Evolutionary conservation across 2,113 vertebrate genomes (phyloP), one percentile per base, ranked within the genome.

Genomic region (Tonatia bakeri): DNA sequence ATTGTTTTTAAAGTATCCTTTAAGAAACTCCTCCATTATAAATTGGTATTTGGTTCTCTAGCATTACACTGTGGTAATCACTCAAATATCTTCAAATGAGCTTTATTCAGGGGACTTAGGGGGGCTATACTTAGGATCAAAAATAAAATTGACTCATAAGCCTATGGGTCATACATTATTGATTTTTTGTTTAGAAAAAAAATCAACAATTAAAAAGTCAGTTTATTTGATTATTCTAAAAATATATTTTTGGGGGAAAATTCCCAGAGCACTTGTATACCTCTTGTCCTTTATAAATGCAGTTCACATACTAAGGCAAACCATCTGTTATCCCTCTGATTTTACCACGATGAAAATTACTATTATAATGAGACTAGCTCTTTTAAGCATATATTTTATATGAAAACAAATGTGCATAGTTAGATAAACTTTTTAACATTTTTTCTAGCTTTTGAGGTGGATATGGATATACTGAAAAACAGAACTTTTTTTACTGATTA

Each of bases 341-440:
- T 87, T 81, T 84, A 59, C 50, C 38, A 38, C 87, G 75, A 90
- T 94, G 80, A 95, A 96, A 96, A 97, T 52, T 90, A 76, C 33
- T 80, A 84, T 87, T 92, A 91, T 72, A 95, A 56, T 54, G 13
- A 92, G 67, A 89, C 19, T 72, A 75, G 16, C 19, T 93, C 91
- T 97, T 69, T 20, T 2, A 85, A 77, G 50, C 61, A 73, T 69
- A 26, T 81, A 80, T 72, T 94, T 59, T 64, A 52, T 65, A 59
- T 87, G 72, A 91, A 96, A 73, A 80, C 20, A 94, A 96, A 96
- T 94, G 16, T 92, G 36, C 31, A 40, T 1, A 65, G 20, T 70
- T 31, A 94, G 52, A 91, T 77, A 73, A 92, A 75, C 12, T 75
- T 73, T 38, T 15, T n/a, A 43, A 95, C 76, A 50, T 33, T 56